Evolutionary conservation across 1,140 invertebrate species (phyloP).

Genomic region (Antheraea pernyi): DNA sequence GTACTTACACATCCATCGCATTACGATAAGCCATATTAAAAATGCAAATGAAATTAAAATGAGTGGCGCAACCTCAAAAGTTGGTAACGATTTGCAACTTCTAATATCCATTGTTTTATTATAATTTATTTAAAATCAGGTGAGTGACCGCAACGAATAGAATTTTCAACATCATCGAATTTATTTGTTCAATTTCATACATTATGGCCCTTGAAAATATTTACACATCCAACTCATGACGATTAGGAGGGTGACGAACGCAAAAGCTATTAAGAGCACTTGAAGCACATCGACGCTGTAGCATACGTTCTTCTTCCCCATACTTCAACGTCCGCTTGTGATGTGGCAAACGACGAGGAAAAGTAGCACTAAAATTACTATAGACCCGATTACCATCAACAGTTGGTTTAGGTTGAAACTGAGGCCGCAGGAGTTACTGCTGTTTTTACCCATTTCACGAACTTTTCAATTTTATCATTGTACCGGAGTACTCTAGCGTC

Average conservation of each 20-base stretch:
- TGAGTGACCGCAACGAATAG: conserved; percentile 35
- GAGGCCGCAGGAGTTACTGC: conserved; percentile 26
- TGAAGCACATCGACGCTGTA: conserved; percentile 50
- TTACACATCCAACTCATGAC: conserved; percentile 64
- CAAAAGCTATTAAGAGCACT: conserved; percentile 48
- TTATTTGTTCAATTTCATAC: too few species aligned
- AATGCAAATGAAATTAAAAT: conserved; percentile 36
- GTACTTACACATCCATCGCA: conserved; percentile 38
- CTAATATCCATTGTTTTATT: not conserved
- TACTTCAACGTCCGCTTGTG: conserved; percentile 40
- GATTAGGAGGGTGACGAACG: conserved; percentile 49
- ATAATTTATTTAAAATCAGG: conserved; percentile 7
- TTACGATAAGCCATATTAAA: conserved; percentile 34
- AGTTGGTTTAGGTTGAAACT: conserved; percentile 52
- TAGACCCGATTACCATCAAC: conserved; percentile 52
- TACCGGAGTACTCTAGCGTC: conserved; percentile 3
- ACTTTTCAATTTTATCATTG: conserved; percentile 6
- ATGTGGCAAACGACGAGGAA: conserved; percentile 60
- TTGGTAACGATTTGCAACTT: not conserved
- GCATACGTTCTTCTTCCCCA: conserved; percentile 28
- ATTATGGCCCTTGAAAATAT: conserved; percentile 44
- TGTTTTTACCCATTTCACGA: conserved; percentile 26
- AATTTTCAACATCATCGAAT: conserved; percentile 20
- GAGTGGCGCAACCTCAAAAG: conserved; percentile 19
- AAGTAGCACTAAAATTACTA: conserved; percentile 54